Conservation (phyloP, 2,888 invertebrate genomes). For the Spatulosminthurus flaviceps region DNA sequence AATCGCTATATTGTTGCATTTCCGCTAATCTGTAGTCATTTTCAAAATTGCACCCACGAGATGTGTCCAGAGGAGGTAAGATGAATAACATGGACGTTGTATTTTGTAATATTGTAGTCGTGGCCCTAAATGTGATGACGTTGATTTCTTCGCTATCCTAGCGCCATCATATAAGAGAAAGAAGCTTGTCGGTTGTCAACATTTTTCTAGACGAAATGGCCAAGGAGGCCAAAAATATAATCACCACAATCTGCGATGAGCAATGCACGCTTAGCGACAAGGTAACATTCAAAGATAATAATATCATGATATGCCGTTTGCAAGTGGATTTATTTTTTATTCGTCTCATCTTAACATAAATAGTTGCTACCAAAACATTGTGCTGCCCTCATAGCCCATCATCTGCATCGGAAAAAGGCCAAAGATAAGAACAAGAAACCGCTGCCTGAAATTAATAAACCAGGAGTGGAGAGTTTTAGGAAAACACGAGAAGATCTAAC, state of each 20-base stretch:
- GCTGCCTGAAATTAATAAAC: conserved; percentile 84
- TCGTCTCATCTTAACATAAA: not conserved
- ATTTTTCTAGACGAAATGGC: conserved; percentile 99
- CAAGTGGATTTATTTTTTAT: too few relatives aligned
- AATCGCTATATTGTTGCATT: conserved; percentile 98
- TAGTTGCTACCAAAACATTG: conserved; percentile 91
- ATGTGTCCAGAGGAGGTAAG: conserved; percentile 93
- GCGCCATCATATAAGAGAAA: conserved; percentile 93
- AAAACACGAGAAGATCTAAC: conserved; percentile 96
- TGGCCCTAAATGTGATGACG: too few relatives aligned
- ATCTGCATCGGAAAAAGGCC: conserved; percentile 84
- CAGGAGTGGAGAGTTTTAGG: conserved; percentile 94
- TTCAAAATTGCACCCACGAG: conserved; percentile 97
- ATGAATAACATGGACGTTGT: too few relatives aligned
- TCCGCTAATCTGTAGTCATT: conserved; percentile 97
- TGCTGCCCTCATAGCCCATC: conserved; percentile 86
- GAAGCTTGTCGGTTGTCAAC: conserved; percentile 94
- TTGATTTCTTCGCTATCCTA: too few relatives aligned
- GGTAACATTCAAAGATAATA: too few relatives aligned
- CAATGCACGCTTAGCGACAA: conserved; percentile 97
- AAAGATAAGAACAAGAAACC: conserved; percentile 92
- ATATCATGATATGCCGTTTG: too few relatives aligned
- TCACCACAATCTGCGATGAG: conserved; percentile 97
- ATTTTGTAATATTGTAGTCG: too few relatives aligned
- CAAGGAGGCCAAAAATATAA: conserved; percentile 97